These are phyloP conservation scores for Helicolenus hilgendorfi DNA, from an alignment of 2,797 vertebrate species.

Conservation along the genomic window DNA sequence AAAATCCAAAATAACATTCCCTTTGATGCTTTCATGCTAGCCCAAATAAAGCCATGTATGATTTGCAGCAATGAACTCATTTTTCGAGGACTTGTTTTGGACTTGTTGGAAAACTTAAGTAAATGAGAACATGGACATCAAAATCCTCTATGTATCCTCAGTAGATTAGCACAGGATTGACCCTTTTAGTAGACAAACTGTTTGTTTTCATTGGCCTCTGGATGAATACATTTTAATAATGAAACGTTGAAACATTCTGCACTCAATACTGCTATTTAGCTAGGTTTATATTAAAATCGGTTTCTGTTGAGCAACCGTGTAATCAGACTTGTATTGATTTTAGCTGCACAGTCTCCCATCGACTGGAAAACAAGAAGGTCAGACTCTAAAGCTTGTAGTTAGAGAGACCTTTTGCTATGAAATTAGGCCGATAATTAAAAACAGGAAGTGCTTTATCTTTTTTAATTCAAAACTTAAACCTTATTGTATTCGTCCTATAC, in stretches of 20 bases:
- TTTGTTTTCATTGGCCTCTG: conserved; percentile 1
- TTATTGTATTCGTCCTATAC: neutral
- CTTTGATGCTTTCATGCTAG: conserved; percentile 52
- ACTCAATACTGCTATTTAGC: conserved; percentile 17
- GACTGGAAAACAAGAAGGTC: conserved; percentile 10
- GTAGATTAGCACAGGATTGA: neutral
- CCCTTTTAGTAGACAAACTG: neutral
- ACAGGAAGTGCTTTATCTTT: neutral
- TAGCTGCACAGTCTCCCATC: neutral
- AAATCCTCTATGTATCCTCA: neutral
- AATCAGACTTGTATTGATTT: conserved; percentile 42
- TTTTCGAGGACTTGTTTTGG: neutral
- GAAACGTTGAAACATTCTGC: conserved; percentile 4
- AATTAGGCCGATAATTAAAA: neutral
- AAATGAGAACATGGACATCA: neutral
- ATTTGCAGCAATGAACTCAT: conserved; percentile 13
- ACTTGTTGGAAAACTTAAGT: neutral
- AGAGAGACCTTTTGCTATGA: neutral
- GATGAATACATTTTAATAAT: conserved; percentile 30
- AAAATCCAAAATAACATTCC: conserved; percentile 59
- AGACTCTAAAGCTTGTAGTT: neutral
- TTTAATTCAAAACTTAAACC: neutral
- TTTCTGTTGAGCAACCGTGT: conserved; percentile 13
- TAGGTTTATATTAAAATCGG: conserved; percentile 12
- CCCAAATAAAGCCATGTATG: conserved; percentile 50